phyloP scores from a whole-genome alignment of 1,140 invertebrate species.

The Drosophila teissieri region DNA sequence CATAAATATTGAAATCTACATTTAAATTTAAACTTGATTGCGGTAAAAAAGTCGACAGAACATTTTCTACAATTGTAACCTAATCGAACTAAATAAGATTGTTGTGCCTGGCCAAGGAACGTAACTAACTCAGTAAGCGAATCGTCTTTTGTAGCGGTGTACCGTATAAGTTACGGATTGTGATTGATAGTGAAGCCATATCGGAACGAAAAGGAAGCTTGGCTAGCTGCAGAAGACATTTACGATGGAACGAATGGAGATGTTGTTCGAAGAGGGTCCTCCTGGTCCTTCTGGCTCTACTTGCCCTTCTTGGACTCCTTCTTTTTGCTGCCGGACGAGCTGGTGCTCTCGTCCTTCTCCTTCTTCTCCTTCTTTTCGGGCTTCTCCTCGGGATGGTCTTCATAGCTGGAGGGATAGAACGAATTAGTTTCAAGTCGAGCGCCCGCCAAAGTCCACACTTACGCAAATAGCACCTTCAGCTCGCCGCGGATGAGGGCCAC shows the following conservation, averaged over 20 bases:
- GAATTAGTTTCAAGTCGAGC: too few species aligned
- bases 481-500: constrained; percentile 96
- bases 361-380: constrained; percentile 84
- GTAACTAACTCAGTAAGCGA: constrained; percentile 43
- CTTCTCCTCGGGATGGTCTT: constrained; percentile 87
- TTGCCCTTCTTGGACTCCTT: constrained; percentile 82
- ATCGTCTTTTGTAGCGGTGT: constrained; percentile 59
- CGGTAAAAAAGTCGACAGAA: constrained; percentile 45
- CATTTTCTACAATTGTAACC: constrained; percentile 44
- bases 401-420: constrained; percentile 85
- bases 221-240: constrained; percentile 58
- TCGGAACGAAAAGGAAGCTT: constrained; percentile 37
- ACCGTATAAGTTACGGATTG: constrained; percentile 6
- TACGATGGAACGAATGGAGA: constrained; percentile 53
- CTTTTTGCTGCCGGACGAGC: constrained; percentile 68
- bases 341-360: constrained; percentile 70
- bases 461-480: constrained; percentile 95
- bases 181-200: constrained; percentile 21
- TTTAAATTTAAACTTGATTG: constrained; percentile 33
- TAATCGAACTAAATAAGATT: constrained; percentile 62
- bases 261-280: constrained; percentile 3
- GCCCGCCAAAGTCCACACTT: constrained; percentile 85
- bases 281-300: constrained; percentile 57
- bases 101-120: constrained; percentile 64
- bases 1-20: constrained; percentile 35